Conservation (phyloP, 2,113 vertebrate genomes). For the Ailuropoda melanoleuca region DNA sequence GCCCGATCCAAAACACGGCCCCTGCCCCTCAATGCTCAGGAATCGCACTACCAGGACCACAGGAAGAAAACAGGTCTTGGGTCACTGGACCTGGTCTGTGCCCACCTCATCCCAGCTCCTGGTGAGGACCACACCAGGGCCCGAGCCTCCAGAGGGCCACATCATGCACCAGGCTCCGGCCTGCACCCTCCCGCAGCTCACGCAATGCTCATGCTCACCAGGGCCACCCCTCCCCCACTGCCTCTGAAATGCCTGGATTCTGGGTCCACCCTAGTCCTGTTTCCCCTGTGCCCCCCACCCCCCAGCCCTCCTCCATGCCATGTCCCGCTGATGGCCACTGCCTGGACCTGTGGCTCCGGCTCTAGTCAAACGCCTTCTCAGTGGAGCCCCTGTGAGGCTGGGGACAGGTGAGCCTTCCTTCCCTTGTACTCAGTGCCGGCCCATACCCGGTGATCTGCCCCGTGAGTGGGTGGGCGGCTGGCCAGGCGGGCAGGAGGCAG, state of each 20-base stretch:
- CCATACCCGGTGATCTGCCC: background rate
- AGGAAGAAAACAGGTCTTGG: background rate
- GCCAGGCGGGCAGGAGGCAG: background rate
- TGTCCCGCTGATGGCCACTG: rapidly evolving
- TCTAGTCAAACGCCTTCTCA: background rate
- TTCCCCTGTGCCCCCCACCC: rapidly evolving
- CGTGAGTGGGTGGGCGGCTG: background rate
- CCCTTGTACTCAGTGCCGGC: background rate
- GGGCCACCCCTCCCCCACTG: background rate
- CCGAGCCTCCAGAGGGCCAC: background rate
- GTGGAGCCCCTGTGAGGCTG: background rate
- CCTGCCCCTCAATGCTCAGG: no score
- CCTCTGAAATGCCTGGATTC: background rate
- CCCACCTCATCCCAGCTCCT: rapidly evolving
- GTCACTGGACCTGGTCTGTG: background rate
- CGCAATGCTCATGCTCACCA: background rate
- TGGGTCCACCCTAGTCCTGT: rapidly evolving
- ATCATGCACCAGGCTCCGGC: rapidly evolving
- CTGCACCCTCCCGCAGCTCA: no score
- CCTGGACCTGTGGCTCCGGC: rapidly evolving
- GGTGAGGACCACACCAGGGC: rapidly evolving
- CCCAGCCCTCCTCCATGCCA: background rate
- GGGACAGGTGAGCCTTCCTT: background rate
- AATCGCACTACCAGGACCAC: rapidly evolving
- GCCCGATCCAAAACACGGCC: rapidly evolving